phyloP scores from a whole-genome alignment of 2,113 vertebrate species.

The Proterorhinus semilunaris region DNA sequence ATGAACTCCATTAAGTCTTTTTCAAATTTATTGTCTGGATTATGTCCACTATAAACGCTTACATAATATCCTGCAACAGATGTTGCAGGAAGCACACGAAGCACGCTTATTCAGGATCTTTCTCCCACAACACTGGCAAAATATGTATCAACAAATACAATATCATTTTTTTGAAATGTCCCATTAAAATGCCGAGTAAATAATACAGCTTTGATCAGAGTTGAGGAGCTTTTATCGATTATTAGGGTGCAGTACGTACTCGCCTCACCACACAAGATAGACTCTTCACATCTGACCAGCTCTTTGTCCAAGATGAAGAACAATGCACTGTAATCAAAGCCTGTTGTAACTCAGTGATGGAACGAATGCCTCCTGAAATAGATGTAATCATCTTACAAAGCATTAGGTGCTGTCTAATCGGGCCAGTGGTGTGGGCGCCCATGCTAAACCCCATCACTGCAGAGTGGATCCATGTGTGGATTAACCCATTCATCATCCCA shows the following conservation, averaged over 20 bases:
- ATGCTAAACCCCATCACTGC: constrained; percentile 70
- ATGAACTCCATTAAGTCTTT: constrained; percentile 4
- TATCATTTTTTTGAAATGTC: not conserved
- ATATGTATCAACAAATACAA: not conserved
- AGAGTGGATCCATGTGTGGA: constrained; percentile 50
- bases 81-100: constrained; percentile 25
- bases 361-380: constrained; percentile 86
- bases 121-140: not conserved
- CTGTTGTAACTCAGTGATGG: constrained; percentile 68
- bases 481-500: constrained; percentile 62
- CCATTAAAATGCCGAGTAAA: not conserved
- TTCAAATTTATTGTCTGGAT: constrained; percentile 41
- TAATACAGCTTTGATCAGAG: not conserved
- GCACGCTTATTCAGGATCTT: constrained; percentile 11
- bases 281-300: not conserved
- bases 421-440: constrained; percentile 55
- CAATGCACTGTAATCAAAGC: constrained; percentile 62
- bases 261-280: not conserved
- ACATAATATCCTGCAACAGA: constrained; percentile 45
- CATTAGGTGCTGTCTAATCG: constrained; percentile 86
- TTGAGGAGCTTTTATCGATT: not conserved
- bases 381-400: constrained; percentile 88
- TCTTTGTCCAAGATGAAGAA: constrained; percentile 5
- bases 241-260: not conserved
- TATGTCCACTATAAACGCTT: constrained; percentile 39